These are phyloP conservation scores for Eupithecia abbreviata DNA, from an alignment of 2,888 invertebrate genomes.

Conservation along the genomic window DNA sequence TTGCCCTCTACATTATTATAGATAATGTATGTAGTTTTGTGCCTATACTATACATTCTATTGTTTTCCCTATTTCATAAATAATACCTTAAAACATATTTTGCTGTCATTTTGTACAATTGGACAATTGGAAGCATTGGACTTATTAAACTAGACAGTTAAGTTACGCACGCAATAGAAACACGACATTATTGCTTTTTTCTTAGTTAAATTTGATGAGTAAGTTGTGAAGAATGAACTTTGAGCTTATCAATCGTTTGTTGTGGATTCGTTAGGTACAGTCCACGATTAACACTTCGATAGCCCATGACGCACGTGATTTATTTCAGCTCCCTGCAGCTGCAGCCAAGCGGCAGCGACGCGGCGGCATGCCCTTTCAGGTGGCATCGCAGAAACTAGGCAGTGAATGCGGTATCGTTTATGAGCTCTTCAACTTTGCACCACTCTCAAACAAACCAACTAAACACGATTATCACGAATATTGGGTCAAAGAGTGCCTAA, in stretches of 20 bases:
- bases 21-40: too few species aligned
- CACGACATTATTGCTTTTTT: not conserved
- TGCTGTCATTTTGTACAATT: too few species aligned
- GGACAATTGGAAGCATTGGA: too few species aligned
- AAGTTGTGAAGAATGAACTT: not conserved
- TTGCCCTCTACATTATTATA: not conserved
- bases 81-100: too few species aligned
- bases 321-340: too few species aligned
- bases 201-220: not conserved
- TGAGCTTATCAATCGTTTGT: not conserved
- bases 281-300: not conserved
- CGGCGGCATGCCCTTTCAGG: too few species aligned
- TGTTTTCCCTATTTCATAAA: too few species aligned
- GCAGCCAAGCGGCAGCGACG: too few species aligned
- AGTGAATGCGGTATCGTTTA: not conserved
- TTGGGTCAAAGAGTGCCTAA: too few species aligned
- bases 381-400: too few species aligned
- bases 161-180: not conserved
- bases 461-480: not conserved
- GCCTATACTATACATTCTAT: not conserved
- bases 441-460: not conserved
- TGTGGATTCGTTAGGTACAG: not conserved
- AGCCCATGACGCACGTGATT: too few species aligned
- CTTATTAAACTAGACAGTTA: too few species aligned
- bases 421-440: not conserved